phyloP scores from a whole-genome alignment of 2,888 invertebrate genomes.

The Eupeodes latifasciatus region DNA sequence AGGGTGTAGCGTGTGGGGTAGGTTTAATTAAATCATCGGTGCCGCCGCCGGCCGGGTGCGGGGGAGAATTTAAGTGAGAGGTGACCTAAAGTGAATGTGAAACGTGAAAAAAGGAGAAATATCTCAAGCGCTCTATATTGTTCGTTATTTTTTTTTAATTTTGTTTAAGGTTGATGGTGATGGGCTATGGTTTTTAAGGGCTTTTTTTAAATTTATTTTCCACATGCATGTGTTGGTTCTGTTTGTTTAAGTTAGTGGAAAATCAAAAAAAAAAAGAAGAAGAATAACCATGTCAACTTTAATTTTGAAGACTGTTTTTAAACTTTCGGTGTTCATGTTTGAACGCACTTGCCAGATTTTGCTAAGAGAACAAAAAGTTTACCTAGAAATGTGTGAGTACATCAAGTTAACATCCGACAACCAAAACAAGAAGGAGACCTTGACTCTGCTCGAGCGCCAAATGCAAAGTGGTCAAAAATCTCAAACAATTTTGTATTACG shows the following conservation, averaged over 20 bases:
- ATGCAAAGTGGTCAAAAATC: no score
- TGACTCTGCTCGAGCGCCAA: no score
- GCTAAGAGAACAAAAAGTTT: not conserved
- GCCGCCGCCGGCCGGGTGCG: no score
- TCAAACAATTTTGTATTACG: no score
- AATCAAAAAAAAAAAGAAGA: slow-evolving; percentile 6
- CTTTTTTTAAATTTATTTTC: slow-evolving; percentile 3
- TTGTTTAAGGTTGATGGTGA: slow-evolving; percentile 10
- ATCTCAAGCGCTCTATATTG: slow-evolving; percentile 49
- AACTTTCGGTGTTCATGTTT: slow-evolving; percentile 41
- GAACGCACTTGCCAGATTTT: slow-evolving; percentile 19
- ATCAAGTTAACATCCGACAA: no score
- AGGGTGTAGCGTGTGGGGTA: not conserved
- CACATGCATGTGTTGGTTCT: not conserved
- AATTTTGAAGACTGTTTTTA: slow-evolving; percentile 37
- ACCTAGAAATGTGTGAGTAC: no score
- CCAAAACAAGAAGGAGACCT: no score
- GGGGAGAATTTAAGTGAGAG: not conserved
- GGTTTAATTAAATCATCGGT: not conserved
- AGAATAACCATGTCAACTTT: slow-evolving; percentile 47
- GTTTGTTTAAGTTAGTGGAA: slow-evolving; percentile 3
- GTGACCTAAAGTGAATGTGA: slow-evolving; percentile 1
- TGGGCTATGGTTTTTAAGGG: slow-evolving; percentile 1
- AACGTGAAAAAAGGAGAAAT: slow-evolving; percentile 27
- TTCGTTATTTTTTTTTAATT: slow-evolving; percentile 21